Evolutionary conservation across 2,797 vertebrate genomes (phyloP).

Genomic region (Salmo trutta): DNA sequence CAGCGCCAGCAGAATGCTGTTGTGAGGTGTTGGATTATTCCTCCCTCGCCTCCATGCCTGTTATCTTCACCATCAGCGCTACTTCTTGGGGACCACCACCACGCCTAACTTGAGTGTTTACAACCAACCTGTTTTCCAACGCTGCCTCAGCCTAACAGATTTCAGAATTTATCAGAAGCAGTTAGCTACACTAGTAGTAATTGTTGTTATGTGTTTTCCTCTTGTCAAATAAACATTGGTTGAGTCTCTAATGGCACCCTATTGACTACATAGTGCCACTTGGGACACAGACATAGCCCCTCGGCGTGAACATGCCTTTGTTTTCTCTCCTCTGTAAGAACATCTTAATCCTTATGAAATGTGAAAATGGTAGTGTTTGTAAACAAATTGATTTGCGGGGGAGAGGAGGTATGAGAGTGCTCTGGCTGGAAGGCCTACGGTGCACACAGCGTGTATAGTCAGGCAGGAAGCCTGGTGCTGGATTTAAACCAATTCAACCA

Average conservation of each 20-base stretch:
- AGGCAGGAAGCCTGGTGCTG: constrained; percentile 2
- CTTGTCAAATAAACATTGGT: neutral
- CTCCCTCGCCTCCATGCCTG: constrained; percentile 4
- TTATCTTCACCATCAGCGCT: constrained; percentile 22
- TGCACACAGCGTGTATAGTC: constrained; percentile 8
- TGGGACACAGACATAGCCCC: constrained; percentile 35
- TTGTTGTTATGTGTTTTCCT: constrained; percentile 26
- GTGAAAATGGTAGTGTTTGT: constrained; percentile 34
- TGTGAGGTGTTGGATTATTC: constrained; percentile 4
- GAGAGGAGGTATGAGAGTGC: constrained; percentile 20
- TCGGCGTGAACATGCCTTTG: constrained; percentile 39
- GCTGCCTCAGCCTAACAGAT: constrained; percentile 43
- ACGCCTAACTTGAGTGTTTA: constrained; percentile 38
- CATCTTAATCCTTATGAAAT: constrained; percentile 50
- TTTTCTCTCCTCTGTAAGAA: constrained; percentile 55
- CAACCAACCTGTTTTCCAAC: constrained; percentile 11
- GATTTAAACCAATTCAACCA: constrained; percentile 21
- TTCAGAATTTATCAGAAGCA: constrained; percentile 44
- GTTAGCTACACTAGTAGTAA: constrained; percentile 36
- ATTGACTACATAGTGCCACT: constrained; percentile 10
- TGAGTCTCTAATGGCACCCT: neutral
- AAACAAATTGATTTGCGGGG: constrained; percentile 21
- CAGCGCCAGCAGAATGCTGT: neutral
- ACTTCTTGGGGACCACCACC: constrained; percentile 38
- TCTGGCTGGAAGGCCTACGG: constrained; percentile 15